Base-by-base conservation (phyloP, 2,113 vertebrate species). In the Colistium nudipinnis region DNA sequence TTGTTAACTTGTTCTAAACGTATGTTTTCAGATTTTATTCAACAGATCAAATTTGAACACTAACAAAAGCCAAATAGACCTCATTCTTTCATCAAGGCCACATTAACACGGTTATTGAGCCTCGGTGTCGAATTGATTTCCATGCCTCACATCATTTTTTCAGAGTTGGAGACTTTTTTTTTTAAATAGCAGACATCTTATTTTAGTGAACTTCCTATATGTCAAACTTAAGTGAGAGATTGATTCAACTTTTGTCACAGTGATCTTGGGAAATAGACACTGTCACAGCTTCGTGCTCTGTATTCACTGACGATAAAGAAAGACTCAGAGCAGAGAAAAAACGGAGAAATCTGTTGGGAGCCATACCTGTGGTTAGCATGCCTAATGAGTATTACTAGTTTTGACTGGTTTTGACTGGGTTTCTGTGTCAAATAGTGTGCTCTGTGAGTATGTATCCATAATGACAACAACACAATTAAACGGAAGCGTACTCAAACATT, bases 181-280 rank as follows among this genome's bases (percentile, higher is more conserved):
- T 17, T n/a, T 6, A 55, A 62, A 43, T 22, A 65, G 45, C 36
- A 43, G 39, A 51, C 12, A 31, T 48, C 20, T 55, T 28, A 43
- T 74, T 53, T 31, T 20, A 72, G 25, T 62, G 12, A 59, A 61
- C 9, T 45, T 12, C 30, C 52, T 6, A 62, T 74, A 78, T 75
- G 59, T 80, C 73, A 82, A 72, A 48, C 30, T 41, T 33, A 73
- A 77, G 33, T 49, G 31, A 76, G 59, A 66, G 24, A 54, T 16
- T 61, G 45, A 70, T 59, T 59, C 52, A 4, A 52, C 38, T 35
- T 70, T 67, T 62, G 51, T 76, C 60, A 59, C 27, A 20, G 35
- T 70, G 39, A 75, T 78, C 55, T 70, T 24, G 31, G 20, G 36
- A 70, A 62, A 53, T 3, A 53, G 19, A 48, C 0, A 17, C 2